Percentiles rank a stretch among this genome's conserved stretches.
phyloP scores from a whole-genome alignment of 2,113 vertebrate genomes.

The Brachypteracias leptosomus region DNA sequence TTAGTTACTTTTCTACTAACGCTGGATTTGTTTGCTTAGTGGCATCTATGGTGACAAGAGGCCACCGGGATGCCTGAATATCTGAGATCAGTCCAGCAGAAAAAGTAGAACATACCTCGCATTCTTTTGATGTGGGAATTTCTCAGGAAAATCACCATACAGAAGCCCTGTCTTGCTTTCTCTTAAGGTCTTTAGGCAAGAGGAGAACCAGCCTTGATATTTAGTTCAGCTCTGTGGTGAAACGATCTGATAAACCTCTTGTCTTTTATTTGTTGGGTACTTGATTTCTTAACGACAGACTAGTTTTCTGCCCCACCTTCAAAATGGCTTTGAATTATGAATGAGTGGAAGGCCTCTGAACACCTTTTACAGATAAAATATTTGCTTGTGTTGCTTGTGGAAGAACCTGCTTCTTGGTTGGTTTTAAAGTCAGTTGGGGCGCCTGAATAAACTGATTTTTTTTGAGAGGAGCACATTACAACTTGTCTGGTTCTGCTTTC shows the following conservation, averaged over 20 bases:
- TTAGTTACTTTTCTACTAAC: slow-evolving; percentile 39
- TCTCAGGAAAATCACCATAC: background rate
- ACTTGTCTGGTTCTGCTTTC: slow-evolving; percentile 54
- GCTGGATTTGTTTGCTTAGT: background rate
- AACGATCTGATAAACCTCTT: slow-evolving; percentile 49
- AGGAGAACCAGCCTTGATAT: slow-evolving; percentile 16
- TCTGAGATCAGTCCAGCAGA: slow-evolving; percentile 27
- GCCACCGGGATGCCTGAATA: slow-evolving; percentile 14
- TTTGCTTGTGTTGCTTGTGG: slow-evolving; percentile 20
- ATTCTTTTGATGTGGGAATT: slow-evolving; percentile 37
- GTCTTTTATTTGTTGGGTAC: slow-evolving; percentile 12
- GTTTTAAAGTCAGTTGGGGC: background rate
- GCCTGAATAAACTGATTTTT: slow-evolving; percentile 30
- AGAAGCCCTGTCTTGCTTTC: background rate
- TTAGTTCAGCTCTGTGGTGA: background rate
- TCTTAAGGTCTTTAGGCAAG: background rate
- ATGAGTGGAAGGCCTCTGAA: background rate
- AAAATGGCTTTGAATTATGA: slow-evolving; percentile 20
- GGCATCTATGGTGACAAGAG: slow-evolving; percentile 11
- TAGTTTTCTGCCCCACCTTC: slow-evolving; percentile 27
- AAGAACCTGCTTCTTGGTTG: slow-evolving; percentile 30
- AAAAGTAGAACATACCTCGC: background rate
- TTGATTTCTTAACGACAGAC: slow-evolving; percentile 52
- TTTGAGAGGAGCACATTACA: slow-evolving; percentile 9
- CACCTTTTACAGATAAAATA: slow-evolving; percentile 16